phyloP scores from a whole-genome alignment of 2,113 vertebrate species.

The Sarotherodon lohbergeri region DNA sequence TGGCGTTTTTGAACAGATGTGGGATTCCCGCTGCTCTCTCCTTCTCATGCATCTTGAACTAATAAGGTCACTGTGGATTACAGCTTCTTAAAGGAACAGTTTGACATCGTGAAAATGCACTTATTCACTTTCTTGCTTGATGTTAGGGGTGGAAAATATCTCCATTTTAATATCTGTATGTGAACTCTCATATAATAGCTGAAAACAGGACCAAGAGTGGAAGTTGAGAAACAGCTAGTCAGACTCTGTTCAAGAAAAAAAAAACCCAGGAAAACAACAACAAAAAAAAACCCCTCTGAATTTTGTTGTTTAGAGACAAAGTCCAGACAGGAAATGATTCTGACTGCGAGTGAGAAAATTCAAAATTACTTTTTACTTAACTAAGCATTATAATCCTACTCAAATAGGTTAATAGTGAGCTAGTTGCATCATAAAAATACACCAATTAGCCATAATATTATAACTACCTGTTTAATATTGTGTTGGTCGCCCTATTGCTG shows the following conservation, averaged over 20 bases:
- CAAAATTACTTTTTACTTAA: not conserved
- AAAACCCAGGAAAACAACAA: not conserved
- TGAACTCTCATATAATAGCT: not conserved
- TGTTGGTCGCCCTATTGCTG: not conserved
- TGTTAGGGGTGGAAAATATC: not conserved
- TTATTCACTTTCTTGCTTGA: not conserved
- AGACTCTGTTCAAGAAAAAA: not conserved
- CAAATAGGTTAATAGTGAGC: not conserved
- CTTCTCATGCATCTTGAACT: not conserved
- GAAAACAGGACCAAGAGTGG: not conserved
- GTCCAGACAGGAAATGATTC: not conserved
- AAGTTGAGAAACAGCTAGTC: not conserved
- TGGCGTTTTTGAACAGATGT: constrained; percentile 34
- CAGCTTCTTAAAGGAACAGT: not conserved
- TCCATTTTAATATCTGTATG: not conserved
- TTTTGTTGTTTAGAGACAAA: not conserved
- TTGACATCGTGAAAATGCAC: not conserved
- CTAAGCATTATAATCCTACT: not conserved
- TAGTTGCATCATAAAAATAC: not conserved
- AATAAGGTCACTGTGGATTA: not conserved
- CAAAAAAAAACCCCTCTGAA: fast-evolving
- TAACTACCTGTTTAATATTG: not conserved
- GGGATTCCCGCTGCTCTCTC: not conserved
- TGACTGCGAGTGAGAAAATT: not conserved
- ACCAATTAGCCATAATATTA: not conserved